Percentiles rank a stretch among this genome's conserved stretches.
phyloP scores from a whole-genome alignment of 2,797 vertebrate genomes.

The Xyrichtys novacula region DNA sequence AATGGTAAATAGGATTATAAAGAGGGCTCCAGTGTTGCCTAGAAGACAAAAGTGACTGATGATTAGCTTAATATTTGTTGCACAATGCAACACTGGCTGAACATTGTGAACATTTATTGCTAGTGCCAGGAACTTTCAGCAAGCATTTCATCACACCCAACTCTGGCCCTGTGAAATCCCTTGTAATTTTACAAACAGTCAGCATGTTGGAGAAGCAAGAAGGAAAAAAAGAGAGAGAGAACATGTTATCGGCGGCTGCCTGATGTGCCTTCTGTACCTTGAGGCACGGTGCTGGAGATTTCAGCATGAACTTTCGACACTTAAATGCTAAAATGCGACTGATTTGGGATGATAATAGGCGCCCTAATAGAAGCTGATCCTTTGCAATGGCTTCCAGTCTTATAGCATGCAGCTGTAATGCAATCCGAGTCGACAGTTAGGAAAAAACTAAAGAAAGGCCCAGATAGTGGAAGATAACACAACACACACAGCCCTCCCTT shows the following conservation, averaged over 20 bases:
- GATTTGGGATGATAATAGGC: slow-evolving; percentile 87
- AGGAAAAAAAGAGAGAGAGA: slow-evolving; percentile 43
- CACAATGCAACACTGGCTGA: slow-evolving; percentile 85
- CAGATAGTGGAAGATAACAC: slow-evolving; percentile 77
- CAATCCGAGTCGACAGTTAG: slow-evolving; percentile 85
- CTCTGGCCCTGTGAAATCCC: slow-evolving; percentile 80
- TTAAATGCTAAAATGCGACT: slow-evolving; percentile 88
- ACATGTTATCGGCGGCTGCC: slow-evolving; percentile 75
- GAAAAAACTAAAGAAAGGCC: slow-evolving; percentile 63
- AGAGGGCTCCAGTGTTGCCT: slow-evolving; percentile 84
- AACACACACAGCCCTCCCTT: slow-evolving; percentile 70
- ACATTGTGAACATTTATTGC: slow-evolving; percentile 88
- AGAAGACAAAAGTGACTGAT: slow-evolving; percentile 87
- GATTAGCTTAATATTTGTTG: slow-evolving; percentile 91
- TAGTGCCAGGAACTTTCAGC: slow-evolving; percentile 81
- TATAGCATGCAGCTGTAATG: slow-evolving; percentile 79
- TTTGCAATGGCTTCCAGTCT: slow-evolving; percentile 82
- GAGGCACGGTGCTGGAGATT: slow-evolving; percentile 79
- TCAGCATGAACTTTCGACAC: slow-evolving; percentile 84
- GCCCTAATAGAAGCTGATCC: slow-evolving; percentile 86
- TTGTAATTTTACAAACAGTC: slow-evolving; percentile 77
- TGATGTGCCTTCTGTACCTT: slow-evolving; percentile 80
- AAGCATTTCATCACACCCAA: slow-evolving; percentile 77
- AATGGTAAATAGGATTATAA: slow-evolving; percentile 88
- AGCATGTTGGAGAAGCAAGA: slow-evolving; percentile 53